Conservation (phyloP, 1,140 invertebrate genomes). For the Brachionus asplanchnoidis region DNA sequence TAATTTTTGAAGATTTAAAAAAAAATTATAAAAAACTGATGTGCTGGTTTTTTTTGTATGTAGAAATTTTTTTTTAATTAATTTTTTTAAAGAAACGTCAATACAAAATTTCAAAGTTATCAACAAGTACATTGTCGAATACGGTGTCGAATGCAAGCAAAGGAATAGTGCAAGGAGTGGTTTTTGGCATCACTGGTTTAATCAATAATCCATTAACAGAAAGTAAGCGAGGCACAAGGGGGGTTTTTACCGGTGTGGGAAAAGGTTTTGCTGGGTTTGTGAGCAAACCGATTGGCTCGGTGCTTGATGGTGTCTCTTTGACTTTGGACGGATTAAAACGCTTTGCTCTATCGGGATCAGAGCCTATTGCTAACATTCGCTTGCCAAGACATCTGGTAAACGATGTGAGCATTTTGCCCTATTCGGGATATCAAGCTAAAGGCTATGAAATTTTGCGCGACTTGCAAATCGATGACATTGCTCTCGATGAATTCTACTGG, state of each 20-base stretch:
- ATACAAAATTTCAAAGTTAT: slow-evolving; percentile 19
- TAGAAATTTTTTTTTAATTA: background rate
- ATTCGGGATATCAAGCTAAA: slow-evolving; percentile 37
- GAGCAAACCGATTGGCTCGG: background rate
- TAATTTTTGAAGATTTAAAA: background rate
- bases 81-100: slow-evolving; percentile 18
- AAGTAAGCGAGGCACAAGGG: background rate
- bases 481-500: slow-evolving; percentile 31
- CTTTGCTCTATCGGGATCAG: slow-evolving; percentile 13
- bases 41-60: background rate
- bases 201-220: background rate
- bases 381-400: slow-evolving; percentile 25
- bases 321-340: slow-evolving; percentile 25
- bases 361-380: slow-evolving; percentile 10
- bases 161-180: background rate
- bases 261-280: slow-evolving; percentile 30
- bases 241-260: background rate
- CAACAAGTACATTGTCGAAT: background rate
- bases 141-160: slow-evolving; percentile 4
- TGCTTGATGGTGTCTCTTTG: background rate
- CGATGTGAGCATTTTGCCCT: slow-evolving; percentile 17
- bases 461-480: slow-evolving; percentile 31
- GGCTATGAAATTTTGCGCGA: slow-evolving; percentile 37
- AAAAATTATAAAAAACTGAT: background rate
- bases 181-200: background rate